Base-by-base conservation (phyloP, 2,797 vertebrate species). In the Rhadinocentrus ornatus region DNA sequence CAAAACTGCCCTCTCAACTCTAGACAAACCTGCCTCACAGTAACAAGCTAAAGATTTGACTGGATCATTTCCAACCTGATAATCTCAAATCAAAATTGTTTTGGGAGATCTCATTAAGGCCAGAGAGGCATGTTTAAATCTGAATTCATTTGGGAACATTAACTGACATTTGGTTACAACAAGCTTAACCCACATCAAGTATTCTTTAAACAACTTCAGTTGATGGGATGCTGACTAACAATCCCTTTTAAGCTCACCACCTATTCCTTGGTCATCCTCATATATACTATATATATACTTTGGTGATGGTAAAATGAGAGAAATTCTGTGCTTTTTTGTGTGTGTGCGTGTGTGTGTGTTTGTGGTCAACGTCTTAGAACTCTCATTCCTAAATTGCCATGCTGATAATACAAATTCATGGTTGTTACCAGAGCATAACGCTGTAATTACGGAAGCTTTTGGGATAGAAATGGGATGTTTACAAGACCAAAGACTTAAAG, bases 361-460 rank as follows among this genome's bases (percentile, higher is more conserved):
- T 89, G 90, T 86, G 93, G 88, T 82, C 41, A 6, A 55, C 57
- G 16, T 72, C 70, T 66, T 84, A 67, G 88, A 89, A 81, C 72
- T 77, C 58, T 86, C 78, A 88, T 87, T 91, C 81, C 72, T 77
- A 88, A 90, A 89, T 86, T 70, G 58, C 80, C 60, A 70, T 78
- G 82, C 85, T 80, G 87, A 86, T 85, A 58, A 66, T 74, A 81
- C 86, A 91, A 89, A 78, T 84, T 76, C 83, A 88, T 74, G 69
- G 62, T 57, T 71, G 62, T 60, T 83, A 77, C 88, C 80, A 83
- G 79, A 90, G 83, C 71, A 52, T 80, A 91, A 88, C 71, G 12
- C 76, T 75, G 68, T 88, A 91, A 94, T 93, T 91, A 91, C 29
- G 79, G 63, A 78, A 79, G 62, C 48, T 70, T 61, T 32, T n/a